phyloP scores from a whole-genome alignment of 2,888 invertebrate species.

The Drosophila merina region DNA sequence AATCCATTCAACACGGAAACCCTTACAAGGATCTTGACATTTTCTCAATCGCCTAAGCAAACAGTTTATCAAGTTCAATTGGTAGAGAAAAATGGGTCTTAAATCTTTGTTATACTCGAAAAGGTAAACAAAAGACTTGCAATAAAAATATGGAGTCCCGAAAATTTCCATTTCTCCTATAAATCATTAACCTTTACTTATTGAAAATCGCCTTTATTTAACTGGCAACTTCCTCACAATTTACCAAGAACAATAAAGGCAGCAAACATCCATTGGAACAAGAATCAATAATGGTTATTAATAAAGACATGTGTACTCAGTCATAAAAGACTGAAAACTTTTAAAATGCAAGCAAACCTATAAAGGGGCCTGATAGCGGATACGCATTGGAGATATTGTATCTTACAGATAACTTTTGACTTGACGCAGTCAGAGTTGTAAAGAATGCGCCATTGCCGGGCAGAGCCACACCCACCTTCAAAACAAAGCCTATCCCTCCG shows the following conservation, averaged over 20 bases:
- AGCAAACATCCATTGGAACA: constrained; percentile 42
- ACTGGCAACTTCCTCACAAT: constrained; percentile 51
- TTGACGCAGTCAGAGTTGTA: constrained; percentile 47
- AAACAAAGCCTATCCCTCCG: constrained; percentile 48
- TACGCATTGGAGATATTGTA: constrained; percentile 45
- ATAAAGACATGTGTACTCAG: constrained; percentile 71
- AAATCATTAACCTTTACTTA: constrained; percentile 1
- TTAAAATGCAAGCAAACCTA: constrained; percentile 62
- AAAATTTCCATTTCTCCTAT: neutral
- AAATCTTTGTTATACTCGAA: constrained; percentile 6
- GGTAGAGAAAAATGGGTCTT: neutral
- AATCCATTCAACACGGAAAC: constrained; percentile 14
- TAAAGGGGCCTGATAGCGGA: constrained; percentile 52
- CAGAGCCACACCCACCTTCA: constrained; percentile 65
- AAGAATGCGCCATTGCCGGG: constrained; percentile 60
- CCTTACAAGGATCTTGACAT: constrained; percentile 50
- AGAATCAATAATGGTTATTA: constrained; percentile 68
- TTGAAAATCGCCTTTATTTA: constrained; percentile 31
- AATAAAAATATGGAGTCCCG: no score
- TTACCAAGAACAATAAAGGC: constrained; percentile 31
- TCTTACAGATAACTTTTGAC: constrained; percentile 57
- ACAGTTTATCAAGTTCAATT: constrained; percentile 29
- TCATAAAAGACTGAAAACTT: constrained; percentile 55
- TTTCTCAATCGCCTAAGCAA: constrained; percentile 36
- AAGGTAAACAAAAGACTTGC: constrained; percentile 4